Conservation (phyloP, 2,888 invertebrate genomes). For the Gymnosoma rotundatum region DNA sequence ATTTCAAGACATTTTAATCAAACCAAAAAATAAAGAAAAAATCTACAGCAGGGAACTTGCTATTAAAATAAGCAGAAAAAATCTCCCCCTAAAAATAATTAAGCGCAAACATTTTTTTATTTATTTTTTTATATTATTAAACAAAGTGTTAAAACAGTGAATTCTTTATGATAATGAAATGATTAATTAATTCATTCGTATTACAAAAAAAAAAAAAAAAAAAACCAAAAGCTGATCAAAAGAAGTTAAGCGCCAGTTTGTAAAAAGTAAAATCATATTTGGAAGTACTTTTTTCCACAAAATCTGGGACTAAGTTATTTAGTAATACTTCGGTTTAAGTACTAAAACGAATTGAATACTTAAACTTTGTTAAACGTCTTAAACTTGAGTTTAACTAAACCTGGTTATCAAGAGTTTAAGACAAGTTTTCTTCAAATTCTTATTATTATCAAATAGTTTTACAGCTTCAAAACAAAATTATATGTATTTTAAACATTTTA, state of each 20-base stretch:
- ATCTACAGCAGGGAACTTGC: constrained; percentile 38
- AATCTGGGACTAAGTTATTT: no score
- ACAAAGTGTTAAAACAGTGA: constrained; percentile 67
- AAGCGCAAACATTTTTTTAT: not conserved
- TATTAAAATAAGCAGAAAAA: constrained; percentile 14
- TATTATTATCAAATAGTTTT: no score
- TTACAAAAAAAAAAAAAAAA: constrained; percentile 6
- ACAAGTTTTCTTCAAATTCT: not conserved
- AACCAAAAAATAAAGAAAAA: constrained; percentile 40
- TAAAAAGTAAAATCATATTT: not conserved
- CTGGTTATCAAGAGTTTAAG: no score
- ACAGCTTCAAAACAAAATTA: no score
- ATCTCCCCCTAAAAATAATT: constrained; percentile 27
- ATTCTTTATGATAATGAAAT: constrained; percentile 64
- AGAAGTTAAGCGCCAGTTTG: constrained; percentile 29
- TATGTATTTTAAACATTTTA: no score
- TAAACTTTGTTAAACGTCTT: not conserved
- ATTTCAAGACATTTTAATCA: constrained; percentile 76
- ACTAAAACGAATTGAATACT: no score
- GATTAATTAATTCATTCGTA: constrained; percentile 52
- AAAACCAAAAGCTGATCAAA: constrained; percentile 36
- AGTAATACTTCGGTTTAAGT: no score
- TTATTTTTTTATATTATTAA: constrained; percentile 7
- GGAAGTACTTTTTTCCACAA: not conserved
- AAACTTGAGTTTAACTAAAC: no score